phyloP scores from a whole-genome alignment of 2,113 vertebrate species.

The Martes martes region DNA sequence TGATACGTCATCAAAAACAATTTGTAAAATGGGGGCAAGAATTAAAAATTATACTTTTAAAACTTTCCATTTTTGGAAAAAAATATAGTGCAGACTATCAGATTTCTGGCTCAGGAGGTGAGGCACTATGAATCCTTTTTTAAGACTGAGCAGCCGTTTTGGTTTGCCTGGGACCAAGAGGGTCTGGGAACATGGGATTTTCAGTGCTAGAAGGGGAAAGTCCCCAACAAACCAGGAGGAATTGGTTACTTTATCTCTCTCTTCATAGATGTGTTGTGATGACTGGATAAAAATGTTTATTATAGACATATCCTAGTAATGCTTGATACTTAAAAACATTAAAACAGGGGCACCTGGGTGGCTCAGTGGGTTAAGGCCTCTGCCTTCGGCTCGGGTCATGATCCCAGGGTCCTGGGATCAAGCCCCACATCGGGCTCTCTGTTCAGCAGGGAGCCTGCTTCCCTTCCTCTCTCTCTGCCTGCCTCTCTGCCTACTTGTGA shows the following conservation, averaged over 20 bases:
- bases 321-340: background rate
- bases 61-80: background rate
- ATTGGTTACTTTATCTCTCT: background rate
- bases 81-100: background rate
- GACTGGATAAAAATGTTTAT: background rate
- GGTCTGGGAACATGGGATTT: rapidly evolving
- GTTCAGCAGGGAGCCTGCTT: no score
- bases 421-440: no score
- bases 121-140: background rate
- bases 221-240: background rate
- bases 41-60: background rate
- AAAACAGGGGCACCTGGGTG: background rate
- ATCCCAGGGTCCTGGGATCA: no score
- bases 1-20: background rate
- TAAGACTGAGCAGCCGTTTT: background rate
- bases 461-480: no score
- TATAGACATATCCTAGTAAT: background rate
- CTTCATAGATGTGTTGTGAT: background rate
- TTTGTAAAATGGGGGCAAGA: background rate
- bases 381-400: no score
- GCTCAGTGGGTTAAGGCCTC: no score
- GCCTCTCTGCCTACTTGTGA: no score
- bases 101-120: background rate
- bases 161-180: background rate
- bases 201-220: background rate